Conservation (phyloP, 2,113 vertebrate species). For the Spizaetus ornatus region DNA sequence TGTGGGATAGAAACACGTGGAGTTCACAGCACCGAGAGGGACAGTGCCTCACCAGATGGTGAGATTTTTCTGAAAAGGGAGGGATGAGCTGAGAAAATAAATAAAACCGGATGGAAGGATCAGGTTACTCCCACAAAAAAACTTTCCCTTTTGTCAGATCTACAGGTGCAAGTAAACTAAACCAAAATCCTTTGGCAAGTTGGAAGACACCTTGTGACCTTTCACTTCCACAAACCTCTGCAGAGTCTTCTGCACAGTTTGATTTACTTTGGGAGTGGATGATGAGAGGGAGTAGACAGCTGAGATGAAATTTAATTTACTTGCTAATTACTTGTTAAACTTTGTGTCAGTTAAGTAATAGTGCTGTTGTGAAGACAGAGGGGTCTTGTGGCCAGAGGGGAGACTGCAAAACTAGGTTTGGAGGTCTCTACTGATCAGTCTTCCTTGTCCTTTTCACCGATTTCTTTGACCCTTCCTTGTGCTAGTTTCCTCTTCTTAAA, state of each 20-base stretch:
- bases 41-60: background rate
- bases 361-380: background rate
- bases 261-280: background rate
- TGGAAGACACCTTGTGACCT: background rate
- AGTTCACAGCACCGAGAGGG: background rate
- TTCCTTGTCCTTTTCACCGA: background rate
- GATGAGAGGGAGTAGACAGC: background rate
- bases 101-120: background rate
- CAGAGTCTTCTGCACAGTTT: background rate
- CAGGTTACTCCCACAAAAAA: background rate
- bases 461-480: background rate
- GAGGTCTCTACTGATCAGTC: background rate
- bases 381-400: background rate
- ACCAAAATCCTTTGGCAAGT: background rate
- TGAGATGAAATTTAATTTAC: background rate
- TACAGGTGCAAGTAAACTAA: background rate
- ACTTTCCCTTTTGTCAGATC: background rate
- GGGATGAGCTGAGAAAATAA: background rate
- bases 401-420: background rate
- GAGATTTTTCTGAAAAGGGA: background rate
- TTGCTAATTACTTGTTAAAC: background rate
- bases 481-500: background rate
- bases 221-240: background rate
- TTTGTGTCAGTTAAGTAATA: background rate
- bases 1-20: rapidly evolving